A percentile compares a stretch with the other conserved stretches of the same genome.
phyloP scores from a whole-genome alignment of 2,888 invertebrate genomes.

The Calephelis perditalis region DNA sequence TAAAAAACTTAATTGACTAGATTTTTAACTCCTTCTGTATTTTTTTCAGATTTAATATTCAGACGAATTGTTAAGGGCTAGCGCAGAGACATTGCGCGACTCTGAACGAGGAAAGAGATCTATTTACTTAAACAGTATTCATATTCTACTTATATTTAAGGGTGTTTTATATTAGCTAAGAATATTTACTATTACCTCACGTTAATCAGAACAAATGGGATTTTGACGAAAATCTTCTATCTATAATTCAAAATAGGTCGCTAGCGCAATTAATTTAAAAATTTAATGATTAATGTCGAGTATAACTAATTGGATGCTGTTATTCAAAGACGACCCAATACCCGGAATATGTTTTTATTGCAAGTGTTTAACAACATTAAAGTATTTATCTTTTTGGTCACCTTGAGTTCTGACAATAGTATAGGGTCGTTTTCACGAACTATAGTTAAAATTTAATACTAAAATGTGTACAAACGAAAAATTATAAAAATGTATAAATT shows the following conservation, averaged over 20 bases:
- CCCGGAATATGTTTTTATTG: too few relatives aligned
- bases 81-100: not conserved
- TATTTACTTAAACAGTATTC: slow-evolving; percentile 74
- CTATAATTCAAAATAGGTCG: not conserved
- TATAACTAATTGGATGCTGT: too few relatives aligned
- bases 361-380: too few relatives aligned
- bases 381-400: too few relatives aligned
- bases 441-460: too few relatives aligned
- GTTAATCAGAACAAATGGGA: not conserved
- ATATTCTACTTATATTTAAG: slow-evolving; percentile 56
- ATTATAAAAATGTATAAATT: too few relatives aligned
- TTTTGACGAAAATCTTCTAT: not conserved
- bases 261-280: not conserved
- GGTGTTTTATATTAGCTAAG: slow-evolving; percentile 10
- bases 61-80: slow-evolving; percentile 13
- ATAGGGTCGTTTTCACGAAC: too few relatives aligned
- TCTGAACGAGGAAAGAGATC: slow-evolving; percentile 58
- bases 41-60: slow-evolving; percentile 13
- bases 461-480: too few relatives aligned
- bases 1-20: not conserved
- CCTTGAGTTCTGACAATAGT: too few relatives aligned
- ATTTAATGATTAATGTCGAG: too few relatives aligned
- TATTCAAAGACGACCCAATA: too few relatives aligned
- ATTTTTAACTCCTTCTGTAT: not conserved
- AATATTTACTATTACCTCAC: slow-evolving; percentile 46